phyloP scores from a whole-genome alignment of 2,797 vertebrate genomes.

The Nannoperca australis region DNA sequence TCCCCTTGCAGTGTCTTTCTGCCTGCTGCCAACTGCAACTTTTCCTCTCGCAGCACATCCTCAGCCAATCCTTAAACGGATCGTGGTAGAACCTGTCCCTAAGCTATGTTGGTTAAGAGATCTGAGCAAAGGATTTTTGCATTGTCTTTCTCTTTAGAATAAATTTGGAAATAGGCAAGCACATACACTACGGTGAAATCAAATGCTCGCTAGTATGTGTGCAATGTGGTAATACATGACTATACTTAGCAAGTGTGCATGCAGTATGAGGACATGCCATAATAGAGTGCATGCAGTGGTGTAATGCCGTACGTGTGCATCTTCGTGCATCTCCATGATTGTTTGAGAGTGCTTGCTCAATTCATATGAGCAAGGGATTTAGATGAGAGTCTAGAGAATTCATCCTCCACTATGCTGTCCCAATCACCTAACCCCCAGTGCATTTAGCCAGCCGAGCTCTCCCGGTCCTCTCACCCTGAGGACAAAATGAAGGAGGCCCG shows the following conservation, averaged over 20 bases:
- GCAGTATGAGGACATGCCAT: constrained; percentile 11
- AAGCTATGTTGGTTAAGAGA: constrained; percentile 65
- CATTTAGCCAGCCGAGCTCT: constrained; percentile 58
- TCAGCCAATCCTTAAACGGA: constrained; percentile 75
- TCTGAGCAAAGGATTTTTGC: constrained; percentile 59
- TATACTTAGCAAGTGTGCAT: constrained; percentile 25
- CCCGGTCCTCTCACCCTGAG: constrained; percentile 60
- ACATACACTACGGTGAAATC: constrained; percentile 26
- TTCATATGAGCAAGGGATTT: constrained; percentile 54
- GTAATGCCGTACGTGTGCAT: constrained; percentile 13
- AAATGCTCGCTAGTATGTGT: constrained; percentile 28
- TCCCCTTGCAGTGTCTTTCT: constrained; percentile 75
- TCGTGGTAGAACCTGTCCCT: constrained; percentile 72
- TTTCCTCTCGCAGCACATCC: constrained; percentile 75
- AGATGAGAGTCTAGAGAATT: constrained; percentile 53
- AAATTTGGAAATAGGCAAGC: constrained; percentile 56
- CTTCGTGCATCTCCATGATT: constrained; percentile 21
- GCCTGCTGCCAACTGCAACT: constrained; percentile 80
- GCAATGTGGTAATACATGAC: constrained; percentile 22
- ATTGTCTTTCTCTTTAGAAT: constrained; percentile 64
- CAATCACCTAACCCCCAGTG: constrained; percentile 52
- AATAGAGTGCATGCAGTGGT: constrained; percentile 26
- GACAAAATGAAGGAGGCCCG: constrained; percentile 66
- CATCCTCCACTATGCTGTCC: constrained; percentile 43
- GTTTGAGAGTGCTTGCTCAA: constrained; percentile 35